Evolutionary conservation across 2,888 invertebrate species (phyloP).

Genomic region (Catonia carolina): DNA sequence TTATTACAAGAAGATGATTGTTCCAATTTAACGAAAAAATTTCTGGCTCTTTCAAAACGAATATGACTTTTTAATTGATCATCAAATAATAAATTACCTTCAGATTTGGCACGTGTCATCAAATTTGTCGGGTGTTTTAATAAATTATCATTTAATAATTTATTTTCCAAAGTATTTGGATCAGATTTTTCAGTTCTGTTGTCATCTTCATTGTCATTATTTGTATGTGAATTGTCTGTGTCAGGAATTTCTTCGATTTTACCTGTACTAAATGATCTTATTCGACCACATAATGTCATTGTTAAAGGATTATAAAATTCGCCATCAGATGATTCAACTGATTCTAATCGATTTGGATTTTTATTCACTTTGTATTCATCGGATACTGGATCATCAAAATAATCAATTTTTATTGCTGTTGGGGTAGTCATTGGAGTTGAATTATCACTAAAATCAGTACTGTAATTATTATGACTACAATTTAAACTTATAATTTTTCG

Average conservation of each 20-base stretch:
- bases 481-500: too few relatives aligned
- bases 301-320: slow-evolving; percentile 4
- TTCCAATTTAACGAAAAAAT: slow-evolving; percentile 26
- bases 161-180: neutral
- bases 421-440: neutral
- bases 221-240: neutral
- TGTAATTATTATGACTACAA: too few relatives aligned
- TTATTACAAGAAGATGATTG: neutral
- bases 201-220: neutral
- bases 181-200: too few relatives aligned
- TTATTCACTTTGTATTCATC: neutral
- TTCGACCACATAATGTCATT: neutral
- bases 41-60: slow-evolving; percentile 28
- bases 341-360: neutral
- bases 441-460: too few relatives aligned
- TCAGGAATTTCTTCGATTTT: slow-evolving; percentile 14
- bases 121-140: neutral
- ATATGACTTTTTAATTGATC: neutral
- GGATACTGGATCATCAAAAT: slow-evolving; percentile 1
- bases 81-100: slow-evolving; percentile 3
- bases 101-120: neutral
- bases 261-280: slow-evolving; percentile 18
- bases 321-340: slow-evolving; percentile 1
- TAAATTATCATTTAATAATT: neutral
- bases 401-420: slow-evolving; percentile 7